Conservation (phyloP, 2,113 vertebrate genomes). For the Daubentonia madagascariensis region DNA sequence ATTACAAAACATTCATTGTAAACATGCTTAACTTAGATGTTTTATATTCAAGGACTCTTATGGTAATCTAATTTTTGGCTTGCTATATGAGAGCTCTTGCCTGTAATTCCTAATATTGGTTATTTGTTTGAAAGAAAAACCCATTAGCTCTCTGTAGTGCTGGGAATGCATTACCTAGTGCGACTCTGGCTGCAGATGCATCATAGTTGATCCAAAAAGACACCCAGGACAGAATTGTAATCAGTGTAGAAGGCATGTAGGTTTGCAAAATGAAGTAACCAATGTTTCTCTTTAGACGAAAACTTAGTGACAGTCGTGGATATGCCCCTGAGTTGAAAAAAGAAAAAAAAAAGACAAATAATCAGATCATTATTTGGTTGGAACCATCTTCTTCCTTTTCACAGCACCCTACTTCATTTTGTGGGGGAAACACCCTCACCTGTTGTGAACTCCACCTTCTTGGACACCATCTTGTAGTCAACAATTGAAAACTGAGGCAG, state of each 20-base stretch:
- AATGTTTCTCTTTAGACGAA: slow-evolving; percentile 93
- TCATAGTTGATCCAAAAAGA: slow-evolving; percentile 97
- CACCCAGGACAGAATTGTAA: slow-evolving; percentile 93
- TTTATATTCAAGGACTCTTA: background rate
- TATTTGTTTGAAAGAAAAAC: background rate
- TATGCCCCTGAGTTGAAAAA: slow-evolving; percentile 89
- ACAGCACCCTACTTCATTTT: background rate
- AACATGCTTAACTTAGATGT: background rate
- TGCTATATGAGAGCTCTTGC: background rate
- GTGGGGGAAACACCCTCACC: slow-evolving; percentile 81
- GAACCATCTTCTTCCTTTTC: background rate
- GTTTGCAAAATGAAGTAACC: slow-evolving; percentile 96
- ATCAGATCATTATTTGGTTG: background rate
- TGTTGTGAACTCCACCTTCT: slow-evolving; percentile 94
- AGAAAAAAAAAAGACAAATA: slow-evolving; percentile 28
- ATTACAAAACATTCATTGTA: background rate
- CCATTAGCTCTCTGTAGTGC: background rate
- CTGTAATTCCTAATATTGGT: background rate
- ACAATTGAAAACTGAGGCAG: slow-evolving; percentile 95
- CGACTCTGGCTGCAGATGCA: slow-evolving; percentile 96
- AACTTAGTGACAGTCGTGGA: slow-evolving; percentile 92
- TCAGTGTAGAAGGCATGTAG: slow-evolving; percentile 93
- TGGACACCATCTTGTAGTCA: slow-evolving; percentile 94
- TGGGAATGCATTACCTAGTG: slow-evolving; percentile 86
- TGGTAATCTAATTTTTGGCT: background rate